These are phyloP conservation scores for Rhea pennata DNA, from an alignment of 2,113 vertebrate genomes.

Conservation along the genomic window DNA sequence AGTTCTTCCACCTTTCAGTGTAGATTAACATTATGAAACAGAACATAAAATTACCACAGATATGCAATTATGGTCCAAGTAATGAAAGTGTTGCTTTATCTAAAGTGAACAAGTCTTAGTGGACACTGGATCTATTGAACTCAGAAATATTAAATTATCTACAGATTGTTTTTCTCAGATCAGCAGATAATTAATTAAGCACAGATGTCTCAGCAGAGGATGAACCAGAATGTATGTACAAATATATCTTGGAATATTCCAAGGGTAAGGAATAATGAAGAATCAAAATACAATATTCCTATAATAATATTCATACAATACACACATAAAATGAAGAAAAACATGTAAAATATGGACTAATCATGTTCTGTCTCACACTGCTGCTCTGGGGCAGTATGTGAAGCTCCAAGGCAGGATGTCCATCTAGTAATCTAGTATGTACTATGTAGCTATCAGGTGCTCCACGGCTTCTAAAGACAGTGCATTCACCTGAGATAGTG, in stretches of 20 bases:
- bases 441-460: background rate
- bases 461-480: background rate
- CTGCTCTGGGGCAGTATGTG: background rate
- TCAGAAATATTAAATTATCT: background rate
- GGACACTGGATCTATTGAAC: background rate
- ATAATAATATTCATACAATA: no score
- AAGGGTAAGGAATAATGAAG: constrained; percentile 8
- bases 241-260: background rate
- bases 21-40: background rate
- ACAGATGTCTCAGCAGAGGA: constrained; percentile 3
- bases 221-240: background rate
- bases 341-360: background rate
- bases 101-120: background rate
- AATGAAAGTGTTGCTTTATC: background rate
- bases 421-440: background rate
- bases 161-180: constrained; percentile 3
- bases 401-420: background rate
- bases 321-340: background rate
- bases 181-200: constrained; percentile 27
- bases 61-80: background rate
- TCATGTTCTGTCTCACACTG: background rate
- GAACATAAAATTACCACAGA: background rate
- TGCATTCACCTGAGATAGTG: background rate
- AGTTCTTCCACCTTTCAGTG: background rate
- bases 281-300: background rate